Evolutionary conservation across 2,113 vertebrate genomes (phyloP).

Genomic region (Pterophyllum scalare): DNA sequence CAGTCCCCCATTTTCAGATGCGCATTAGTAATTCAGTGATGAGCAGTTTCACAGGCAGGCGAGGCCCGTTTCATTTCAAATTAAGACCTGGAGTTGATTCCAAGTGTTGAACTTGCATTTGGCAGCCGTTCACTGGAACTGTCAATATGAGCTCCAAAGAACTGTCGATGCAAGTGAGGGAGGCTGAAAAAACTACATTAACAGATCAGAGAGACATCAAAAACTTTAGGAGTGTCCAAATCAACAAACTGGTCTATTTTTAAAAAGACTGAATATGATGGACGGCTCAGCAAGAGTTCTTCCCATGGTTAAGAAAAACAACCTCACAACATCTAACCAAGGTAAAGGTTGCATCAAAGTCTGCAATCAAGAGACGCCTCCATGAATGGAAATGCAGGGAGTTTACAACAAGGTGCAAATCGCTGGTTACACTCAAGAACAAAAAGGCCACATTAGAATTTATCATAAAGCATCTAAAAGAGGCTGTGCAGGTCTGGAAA

Average conservation of each 20-base stretch:
- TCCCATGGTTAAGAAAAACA: background rate
- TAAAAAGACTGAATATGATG: background rate
- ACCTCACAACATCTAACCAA: background rate
- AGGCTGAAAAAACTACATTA: background rate
- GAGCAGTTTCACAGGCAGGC: background rate
- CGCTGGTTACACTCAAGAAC: too few species aligned
- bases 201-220: background rate
- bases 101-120: too few species aligned
- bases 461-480: background rate
- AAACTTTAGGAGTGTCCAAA: background rate
- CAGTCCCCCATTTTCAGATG: background rate
- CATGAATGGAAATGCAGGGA: background rate
- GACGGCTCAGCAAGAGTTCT: background rate
- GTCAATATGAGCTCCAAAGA: background rate
- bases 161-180: background rate
- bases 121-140: too few species aligned
- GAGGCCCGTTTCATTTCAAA: background rate
- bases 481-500: too few species aligned
- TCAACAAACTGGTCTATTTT: background rate
- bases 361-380: background rate
- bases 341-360: too few species aligned
- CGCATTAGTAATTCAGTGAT: background rate
- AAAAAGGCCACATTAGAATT: too few species aligned
- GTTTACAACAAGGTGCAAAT: fast-evolving
- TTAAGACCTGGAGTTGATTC: too few species aligned